phyloP scores from a whole-genome alignment of 2,888 invertebrate species.

The Exocentrus adspersus region DNA sequence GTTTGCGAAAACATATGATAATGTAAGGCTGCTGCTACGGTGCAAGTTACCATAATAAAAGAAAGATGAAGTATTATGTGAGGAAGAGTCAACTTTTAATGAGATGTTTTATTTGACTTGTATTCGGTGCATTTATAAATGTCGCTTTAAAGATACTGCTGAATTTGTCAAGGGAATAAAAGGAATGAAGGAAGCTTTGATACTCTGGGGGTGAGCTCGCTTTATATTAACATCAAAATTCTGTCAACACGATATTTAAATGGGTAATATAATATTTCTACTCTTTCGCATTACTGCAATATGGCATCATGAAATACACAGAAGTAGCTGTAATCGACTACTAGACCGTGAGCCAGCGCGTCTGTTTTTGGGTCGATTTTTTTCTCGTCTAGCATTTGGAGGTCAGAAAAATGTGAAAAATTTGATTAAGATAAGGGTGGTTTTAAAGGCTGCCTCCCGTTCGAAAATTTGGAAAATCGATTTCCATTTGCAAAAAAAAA shows the following conservation, averaged over 20 bases:
- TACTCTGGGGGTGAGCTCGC: conserved; percentile 20
- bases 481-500: too few species aligned
- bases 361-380: too few species aligned
- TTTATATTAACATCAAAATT: conserved; percentile 22
- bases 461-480: too few species aligned
- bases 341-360: too few species aligned
- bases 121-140: conserved; percentile 42
- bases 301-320: too few species aligned
- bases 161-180: conserved; percentile 45
- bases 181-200: conserved; percentile 26
- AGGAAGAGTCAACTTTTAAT: conserved; percentile 43
- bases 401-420: too few species aligned
- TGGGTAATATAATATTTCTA: conserved; percentile 10
- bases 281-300: background rate
- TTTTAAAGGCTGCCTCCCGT: too few species aligned
- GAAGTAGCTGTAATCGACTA: too few species aligned
- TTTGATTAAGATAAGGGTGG: too few species aligned
- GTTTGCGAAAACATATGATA: conserved; percentile 36
- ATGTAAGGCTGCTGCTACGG: conserved; percentile 27
- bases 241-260: conserved; percentile 14
- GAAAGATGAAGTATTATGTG: conserved; percentile 40
- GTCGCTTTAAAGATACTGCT: conserved; percentile 41
- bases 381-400: too few species aligned
- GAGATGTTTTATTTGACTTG: conserved; percentile 47
- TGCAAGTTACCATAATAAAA: conserved; percentile 33